Evolutionary conservation across 2,888 invertebrate genomes (phyloP), one percentile per base, ranked within the genome.

Genomic region (Cryptops parisi): DNA sequence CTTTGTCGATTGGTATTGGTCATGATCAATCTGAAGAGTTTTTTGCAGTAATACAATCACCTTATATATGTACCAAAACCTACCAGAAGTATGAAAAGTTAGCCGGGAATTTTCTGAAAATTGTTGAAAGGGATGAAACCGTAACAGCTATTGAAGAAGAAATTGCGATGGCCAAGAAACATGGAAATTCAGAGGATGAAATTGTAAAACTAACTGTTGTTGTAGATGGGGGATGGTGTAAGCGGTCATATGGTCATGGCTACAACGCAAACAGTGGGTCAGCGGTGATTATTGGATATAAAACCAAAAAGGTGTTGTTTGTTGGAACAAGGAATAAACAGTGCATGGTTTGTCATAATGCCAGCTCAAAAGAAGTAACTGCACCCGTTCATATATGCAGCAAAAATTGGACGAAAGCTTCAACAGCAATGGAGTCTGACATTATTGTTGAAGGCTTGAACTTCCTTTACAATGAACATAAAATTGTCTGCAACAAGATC

Each of bases 171-270:
- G 17, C 21, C 17, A 19, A n/a, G 17, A 12, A 9, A 43, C 9
- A n/a, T n/a, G n/a, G n/a, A n/a, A n/a, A n/a, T n/a, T n/a, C n/a
- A n/a, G n/a, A 43, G 6, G n/a, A 23, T 46, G 47, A 24, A 5
- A 25, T 22, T 19, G 47, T 46, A 22, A 24, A 24, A 22, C 12
- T 46, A 24, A 25, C 47, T 22, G 47, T 22, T 5, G 17, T 46
- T 46, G 47, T 46, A 12, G 47, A 46, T 25, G 47, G 47, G 5
- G 23, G 47, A 6, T 46, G 47, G 47, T 19, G 22, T 6, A 46
- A 46, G 23, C 6, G 47, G 26, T 46, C 47, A 5, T 46, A 46
- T 46, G 47, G 47, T 9, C 23, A 46, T 25, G 47, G 47, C 6
- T 46, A 46, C 23, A 25, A 46, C 17, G 21, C 47, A 5, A 46